These are phyloP conservation scores for Bombus waltoni DNA, from an alignment of 1,140 invertebrate species.

Conservation along the genomic window DNA sequence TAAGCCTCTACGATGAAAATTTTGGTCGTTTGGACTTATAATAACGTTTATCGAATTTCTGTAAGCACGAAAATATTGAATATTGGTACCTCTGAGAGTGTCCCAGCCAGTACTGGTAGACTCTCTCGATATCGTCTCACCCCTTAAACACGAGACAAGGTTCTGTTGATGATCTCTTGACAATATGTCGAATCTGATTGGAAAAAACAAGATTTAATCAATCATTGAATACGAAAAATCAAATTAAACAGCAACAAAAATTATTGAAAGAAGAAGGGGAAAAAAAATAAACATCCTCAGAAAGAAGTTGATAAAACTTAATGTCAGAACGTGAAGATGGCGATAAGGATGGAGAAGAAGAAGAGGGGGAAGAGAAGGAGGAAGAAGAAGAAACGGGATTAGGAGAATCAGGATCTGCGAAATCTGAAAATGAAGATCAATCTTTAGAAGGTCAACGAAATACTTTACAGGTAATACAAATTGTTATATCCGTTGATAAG, in stretches of 20 bases:
- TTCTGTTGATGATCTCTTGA: conserved; percentile 11
- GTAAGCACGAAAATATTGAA: background rate
- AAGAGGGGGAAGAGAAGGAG: conserved; percentile 84
- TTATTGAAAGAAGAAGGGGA: conserved; percentile 89
- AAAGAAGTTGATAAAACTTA: conserved; percentile 93
- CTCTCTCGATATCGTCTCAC: conserved; percentile 65
- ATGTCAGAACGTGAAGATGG: conserved; percentile 91
- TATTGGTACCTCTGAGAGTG: background rate
- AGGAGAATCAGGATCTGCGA: conserved; percentile 81
- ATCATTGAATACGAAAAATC: conserved; percentile 84
- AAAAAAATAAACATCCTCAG: conserved; percentile 89
- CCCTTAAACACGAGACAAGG: conserved; percentile 57
- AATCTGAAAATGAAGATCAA: conserved; percentile 85
- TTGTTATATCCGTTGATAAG: background rate
- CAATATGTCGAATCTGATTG: background rate
- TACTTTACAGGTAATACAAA: conserved; percentile 72
- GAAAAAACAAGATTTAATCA: background rate
- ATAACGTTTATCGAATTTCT: conserved; percentile 20
- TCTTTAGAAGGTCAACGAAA: conserved; percentile 74
- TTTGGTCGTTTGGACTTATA: background rate
- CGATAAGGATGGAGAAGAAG: conserved; percentile 83
- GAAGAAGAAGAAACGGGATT: conserved; percentile 61
- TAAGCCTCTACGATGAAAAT: background rate
- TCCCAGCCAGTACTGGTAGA: conserved; percentile 62
- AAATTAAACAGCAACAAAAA: conserved; percentile 90